Percentiles rank a stretch among this genome's conserved stretches.
These are phyloP conservation scores for Sphenopsis melanotis DNA, from an alignment of 2,797 vertebrate species.

Conservation along the genomic window DNA sequence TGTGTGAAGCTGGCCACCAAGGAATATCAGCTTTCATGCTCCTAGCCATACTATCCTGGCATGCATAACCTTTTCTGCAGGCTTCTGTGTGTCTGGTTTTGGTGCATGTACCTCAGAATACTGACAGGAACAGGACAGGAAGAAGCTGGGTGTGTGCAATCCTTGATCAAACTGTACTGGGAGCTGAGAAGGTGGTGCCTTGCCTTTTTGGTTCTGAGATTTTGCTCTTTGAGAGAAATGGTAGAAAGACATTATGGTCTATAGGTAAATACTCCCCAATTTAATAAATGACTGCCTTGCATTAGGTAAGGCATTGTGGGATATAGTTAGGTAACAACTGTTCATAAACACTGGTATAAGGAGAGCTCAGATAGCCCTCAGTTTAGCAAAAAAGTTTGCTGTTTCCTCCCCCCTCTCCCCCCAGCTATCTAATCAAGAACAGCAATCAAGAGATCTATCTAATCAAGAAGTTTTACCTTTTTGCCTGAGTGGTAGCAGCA, in stretches of 20 bases:
- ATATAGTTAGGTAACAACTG: neutral
- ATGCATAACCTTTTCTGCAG: neutral
- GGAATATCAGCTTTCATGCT: neutral
- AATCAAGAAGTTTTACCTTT: neutral
- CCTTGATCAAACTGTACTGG: fast-evolving
- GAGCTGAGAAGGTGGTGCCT: neutral
- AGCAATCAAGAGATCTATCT: neutral
- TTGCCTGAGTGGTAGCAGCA: neutral
- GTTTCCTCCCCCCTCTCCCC: neutral
- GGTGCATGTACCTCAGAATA: fast-evolving
- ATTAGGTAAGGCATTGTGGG: neutral
- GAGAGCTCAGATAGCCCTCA: neutral
- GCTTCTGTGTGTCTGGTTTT: neutral
- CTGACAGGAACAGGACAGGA: neutral
- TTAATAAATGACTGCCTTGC: neutral
- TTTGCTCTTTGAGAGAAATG: neutral
- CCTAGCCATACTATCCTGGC: neutral
- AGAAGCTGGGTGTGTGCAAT: neutral
- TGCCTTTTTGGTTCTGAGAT: neutral
- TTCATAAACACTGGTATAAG: neutral
- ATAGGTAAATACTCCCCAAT: neutral
- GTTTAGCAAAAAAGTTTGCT: neutral
- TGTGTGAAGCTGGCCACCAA: neutral
- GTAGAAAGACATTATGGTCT: neutral
- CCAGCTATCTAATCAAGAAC: neutral